Evolutionary conservation across 2,113 vertebrate genomes (phyloP).

Genomic region (Nymphicus hollandicus): DNA sequence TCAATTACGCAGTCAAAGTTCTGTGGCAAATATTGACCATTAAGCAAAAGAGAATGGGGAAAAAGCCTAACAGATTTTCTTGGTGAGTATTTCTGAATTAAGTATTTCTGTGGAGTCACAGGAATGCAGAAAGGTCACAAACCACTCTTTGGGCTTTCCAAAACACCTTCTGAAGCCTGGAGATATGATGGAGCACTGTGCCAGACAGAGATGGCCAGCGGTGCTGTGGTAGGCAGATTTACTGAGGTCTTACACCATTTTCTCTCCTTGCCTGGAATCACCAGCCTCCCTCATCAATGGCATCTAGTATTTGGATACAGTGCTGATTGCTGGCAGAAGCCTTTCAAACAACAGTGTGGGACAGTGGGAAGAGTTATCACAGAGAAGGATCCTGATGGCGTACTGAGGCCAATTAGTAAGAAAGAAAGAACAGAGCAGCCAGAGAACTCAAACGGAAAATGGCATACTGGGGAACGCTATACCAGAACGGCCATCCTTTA

Average conservation of each 20-base stretch:
- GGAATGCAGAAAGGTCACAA: neutral
- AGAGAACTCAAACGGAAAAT: neutral
- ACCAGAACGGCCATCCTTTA: neutral
- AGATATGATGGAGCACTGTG: neutral
- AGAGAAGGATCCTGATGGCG: neutral
- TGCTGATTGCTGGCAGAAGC: neutral
- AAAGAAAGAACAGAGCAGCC: neutral
- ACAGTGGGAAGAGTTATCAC: neutral
- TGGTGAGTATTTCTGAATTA: neutral
- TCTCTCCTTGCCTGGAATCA: neutral
- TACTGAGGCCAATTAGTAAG: neutral
- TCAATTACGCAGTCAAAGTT: neutral
- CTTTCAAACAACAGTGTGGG: accelerated
- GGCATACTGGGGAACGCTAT: neutral
- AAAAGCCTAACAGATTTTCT: neutral
- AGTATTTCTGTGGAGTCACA: neutral
- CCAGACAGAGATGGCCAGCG: accelerated
- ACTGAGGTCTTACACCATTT: neutral
- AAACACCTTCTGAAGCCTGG: neutral
- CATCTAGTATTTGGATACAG: neutral
- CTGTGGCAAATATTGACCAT: neutral
- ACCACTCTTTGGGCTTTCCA: neutral
- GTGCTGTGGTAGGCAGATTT: neutral
- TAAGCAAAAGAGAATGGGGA: neutral
- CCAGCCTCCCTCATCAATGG: neutral